These are phyloP conservation scores for Luperina nickerlii DNA, from an alignment of 2,888 invertebrate species.

Conservation along the genomic window DNA sequence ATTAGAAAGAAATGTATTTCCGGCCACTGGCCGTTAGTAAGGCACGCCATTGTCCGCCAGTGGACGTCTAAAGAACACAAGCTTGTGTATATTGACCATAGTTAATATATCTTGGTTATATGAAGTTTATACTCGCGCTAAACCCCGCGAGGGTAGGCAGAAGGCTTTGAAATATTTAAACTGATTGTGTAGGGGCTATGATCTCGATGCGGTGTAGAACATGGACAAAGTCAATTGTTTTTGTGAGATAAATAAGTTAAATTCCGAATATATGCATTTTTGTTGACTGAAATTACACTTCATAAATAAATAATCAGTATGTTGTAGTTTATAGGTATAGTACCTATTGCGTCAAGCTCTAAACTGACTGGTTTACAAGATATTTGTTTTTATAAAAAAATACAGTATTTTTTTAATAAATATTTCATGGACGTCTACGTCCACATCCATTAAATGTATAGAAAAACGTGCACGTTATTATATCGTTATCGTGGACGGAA, in stretches of 20 bases:
- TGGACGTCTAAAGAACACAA: conserved; percentile 12
- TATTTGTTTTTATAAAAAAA: background rate
- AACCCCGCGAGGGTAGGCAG: conserved; percentile 31
- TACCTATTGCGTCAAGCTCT: background rate
- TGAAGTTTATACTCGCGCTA: conserved; percentile 47
- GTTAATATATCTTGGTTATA: conserved; percentile 47
- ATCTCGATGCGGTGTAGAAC: conserved; percentile 61
- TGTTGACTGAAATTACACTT: background rate
- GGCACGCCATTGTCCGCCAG: conserved; percentile 20
- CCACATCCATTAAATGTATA: no score
- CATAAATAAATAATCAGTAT: background rate
- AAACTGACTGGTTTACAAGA: background rate
- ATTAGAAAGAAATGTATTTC: conserved; percentile 40
- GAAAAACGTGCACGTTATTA: no score
- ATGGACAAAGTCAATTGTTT: conserved; percentile 52
- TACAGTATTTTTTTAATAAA: background rate
- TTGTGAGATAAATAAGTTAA: conserved; percentile 36
- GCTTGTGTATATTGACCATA: conserved; percentile 52
- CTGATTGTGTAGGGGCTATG: conserved; percentile 59
- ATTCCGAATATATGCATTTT: background rate
- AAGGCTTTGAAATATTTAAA: conserved; percentile 54
- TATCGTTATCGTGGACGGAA: no score
- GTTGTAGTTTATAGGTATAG: background rate
- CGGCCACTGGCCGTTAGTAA: conserved; percentile 14
- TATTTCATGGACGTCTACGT: background rate